Evolutionary conservation across 2,113 vertebrate species (phyloP).

Genomic region (Malurus elegans): DNA sequence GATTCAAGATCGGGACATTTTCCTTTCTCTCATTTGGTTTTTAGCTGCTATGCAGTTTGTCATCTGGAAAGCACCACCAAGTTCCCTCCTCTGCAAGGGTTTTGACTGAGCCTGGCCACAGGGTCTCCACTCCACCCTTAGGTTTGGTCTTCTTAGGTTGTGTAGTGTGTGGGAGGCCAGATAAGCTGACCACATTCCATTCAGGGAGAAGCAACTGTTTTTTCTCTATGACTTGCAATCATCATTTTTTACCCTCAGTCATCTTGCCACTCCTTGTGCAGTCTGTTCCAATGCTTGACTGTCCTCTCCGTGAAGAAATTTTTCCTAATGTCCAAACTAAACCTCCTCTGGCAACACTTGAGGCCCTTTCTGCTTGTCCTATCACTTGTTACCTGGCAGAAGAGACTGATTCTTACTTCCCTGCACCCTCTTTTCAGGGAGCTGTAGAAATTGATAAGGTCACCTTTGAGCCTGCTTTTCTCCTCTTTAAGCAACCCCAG

Average conservation of each 20-base stretch:
- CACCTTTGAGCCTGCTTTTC: not conserved
- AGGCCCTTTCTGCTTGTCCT: not conserved
- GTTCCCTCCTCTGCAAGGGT: not conserved
- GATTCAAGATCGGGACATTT: not conserved
- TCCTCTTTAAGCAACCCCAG: rapidly evolving
- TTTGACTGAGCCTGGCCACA: not conserved
- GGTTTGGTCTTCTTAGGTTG: not conserved
- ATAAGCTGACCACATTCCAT: not conserved
- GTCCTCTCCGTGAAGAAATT: not conserved
- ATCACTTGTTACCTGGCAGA: not conserved
- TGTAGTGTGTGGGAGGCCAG: not conserved
- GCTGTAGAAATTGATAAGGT: not conserved
- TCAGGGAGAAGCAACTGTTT: not conserved
- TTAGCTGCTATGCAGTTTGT: not conserved
- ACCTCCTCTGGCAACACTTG: not conserved
- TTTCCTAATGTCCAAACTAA: not conserved
- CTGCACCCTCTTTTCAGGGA: rapidly evolving
- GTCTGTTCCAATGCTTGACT: not conserved
- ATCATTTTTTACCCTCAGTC: not conserved
- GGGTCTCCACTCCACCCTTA: not conserved
- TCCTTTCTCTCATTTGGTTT: not conserved
- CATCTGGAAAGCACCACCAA: not conserved
- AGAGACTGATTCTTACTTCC: no score
- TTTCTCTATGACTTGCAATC: not conserved
- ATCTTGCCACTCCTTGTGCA: not conserved